Base-by-base conservation (phyloP, 2,888 invertebrate species). In the Nephrotoma flavescens region DNA sequence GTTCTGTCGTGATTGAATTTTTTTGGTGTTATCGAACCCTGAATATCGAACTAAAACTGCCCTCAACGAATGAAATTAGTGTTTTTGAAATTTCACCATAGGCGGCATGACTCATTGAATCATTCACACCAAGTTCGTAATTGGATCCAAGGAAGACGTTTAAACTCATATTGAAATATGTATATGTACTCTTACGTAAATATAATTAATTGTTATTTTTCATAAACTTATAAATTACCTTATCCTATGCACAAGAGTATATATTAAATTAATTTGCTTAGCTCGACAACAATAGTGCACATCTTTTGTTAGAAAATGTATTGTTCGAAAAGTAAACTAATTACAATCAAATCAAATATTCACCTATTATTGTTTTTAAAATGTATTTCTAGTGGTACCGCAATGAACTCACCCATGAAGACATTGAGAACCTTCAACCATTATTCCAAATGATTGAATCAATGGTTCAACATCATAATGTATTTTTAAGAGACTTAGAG, bases 391-490 rank as follows among this genome's bases (percentile, higher is more conserved):
- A 96, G 95, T 95, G 95, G 94, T 95, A 96, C 89, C 93, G 95
- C 86, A 95, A 96, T 89, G 95, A 96, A 89, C 91, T 95, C 41
- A 93, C 93, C 42, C 92, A 93, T 87, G 94, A 94, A 88, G 93
- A 93, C 83, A 92, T 93, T 71, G 92, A 92, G 88, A 88, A 92
- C 90, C 86, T 91, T 91, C 89, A 94, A 92, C 89, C 93, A 90
- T 88, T 93, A 90, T 88, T 93, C 91, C 89, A 92, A 87, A 95
- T 97, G 86, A 93, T 98, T 86, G 97, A 93, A 89, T 96, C 97
- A 3, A 93, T 98, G 88, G 96, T 96, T 87, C 95, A 96, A 90
- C 96, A 95, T 89, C 97, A 97, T 89, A 95, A 95, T 86, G 94
- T 94, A 44, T 94, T 98, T 88, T 93, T 98, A 88, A 93, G 96